Conservation (phyloP, 2,888 invertebrate genomes). For the Zhengitettix transpicula region DNA sequence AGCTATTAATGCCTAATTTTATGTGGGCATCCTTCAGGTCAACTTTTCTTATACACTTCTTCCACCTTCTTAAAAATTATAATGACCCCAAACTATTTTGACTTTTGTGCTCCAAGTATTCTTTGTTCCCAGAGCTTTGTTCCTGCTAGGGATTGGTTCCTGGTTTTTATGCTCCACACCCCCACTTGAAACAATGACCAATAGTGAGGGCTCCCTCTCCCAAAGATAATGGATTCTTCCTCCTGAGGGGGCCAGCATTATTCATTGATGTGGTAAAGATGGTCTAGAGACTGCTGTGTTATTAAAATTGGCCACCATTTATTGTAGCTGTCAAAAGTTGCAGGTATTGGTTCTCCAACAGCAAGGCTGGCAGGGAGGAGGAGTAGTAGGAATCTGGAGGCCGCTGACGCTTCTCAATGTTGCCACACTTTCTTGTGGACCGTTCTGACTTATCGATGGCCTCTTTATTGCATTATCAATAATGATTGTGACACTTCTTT, state of each 20-base stretch:
- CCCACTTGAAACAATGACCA: constrained; percentile 19
- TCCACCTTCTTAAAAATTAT: background rate
- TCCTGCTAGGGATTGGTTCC: constrained; percentile 9
- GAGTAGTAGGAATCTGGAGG: constrained; percentile 11
- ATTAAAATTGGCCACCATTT: constrained; percentile 18
- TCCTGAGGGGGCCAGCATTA: constrained; percentile 9
- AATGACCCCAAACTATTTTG: background rate
- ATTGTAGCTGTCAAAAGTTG: constrained; percentile 15
- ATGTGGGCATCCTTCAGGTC: no score
- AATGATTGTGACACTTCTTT: background rate
- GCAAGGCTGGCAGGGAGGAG: background rate
- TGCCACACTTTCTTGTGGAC: constrained; percentile 6
- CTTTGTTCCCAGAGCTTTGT: constrained; percentile 10
- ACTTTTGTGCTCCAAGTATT: constrained; percentile 2
- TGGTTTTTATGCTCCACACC: constrained; percentile 4
- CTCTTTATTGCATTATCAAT: background rate
- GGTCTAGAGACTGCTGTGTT: constrained; percentile 13
- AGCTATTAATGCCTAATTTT: no score
- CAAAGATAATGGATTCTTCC: constrained; percentile 10
- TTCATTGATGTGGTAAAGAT: constrained; percentile 10
- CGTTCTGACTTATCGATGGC: background rate
- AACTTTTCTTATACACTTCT: no score
- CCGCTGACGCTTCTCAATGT: constrained; percentile 4
- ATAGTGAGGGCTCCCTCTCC: constrained; percentile 13
- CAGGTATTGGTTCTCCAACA: constrained; percentile 10